Conservation (phyloP, 2,797 vertebrate genomes). For the Sebastes nivosus region DNA sequence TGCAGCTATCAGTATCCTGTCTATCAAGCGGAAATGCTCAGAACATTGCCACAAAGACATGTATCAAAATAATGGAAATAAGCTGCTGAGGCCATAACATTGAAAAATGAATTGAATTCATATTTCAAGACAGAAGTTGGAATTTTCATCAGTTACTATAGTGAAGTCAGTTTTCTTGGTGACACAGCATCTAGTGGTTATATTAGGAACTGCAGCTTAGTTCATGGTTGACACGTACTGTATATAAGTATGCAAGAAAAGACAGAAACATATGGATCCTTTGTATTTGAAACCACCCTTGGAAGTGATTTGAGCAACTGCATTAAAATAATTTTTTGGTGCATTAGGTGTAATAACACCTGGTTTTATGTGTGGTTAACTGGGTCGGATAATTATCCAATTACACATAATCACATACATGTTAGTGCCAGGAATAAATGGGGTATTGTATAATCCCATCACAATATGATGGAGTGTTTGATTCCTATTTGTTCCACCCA, state of each 20-base stretch:
- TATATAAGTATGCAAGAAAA: neutral
- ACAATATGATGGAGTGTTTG: neutral
- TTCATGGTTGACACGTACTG: neutral
- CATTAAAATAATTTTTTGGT: neutral
- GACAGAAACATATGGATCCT: neutral
- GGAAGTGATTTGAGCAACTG: neutral
- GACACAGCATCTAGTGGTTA: neutral
- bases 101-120: neutral
- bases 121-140: neutral
- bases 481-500: neutral
- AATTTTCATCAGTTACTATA: neutral
- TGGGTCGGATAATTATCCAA: neutral
- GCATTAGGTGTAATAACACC: neutral
- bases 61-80: neutral
- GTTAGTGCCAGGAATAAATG: neutral
- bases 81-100: neutral
- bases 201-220: neutral
- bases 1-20: neutral
- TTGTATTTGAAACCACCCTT: neutral
- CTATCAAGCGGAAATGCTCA: neutral
- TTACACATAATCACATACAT: neutral
- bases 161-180: neutral
- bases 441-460: neutral
- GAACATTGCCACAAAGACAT: neutral
- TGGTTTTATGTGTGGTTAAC: neutral